Conservation (phyloP, 35 echinoderm and acorn worm species). For the Apostichopus japonicus region DNA sequence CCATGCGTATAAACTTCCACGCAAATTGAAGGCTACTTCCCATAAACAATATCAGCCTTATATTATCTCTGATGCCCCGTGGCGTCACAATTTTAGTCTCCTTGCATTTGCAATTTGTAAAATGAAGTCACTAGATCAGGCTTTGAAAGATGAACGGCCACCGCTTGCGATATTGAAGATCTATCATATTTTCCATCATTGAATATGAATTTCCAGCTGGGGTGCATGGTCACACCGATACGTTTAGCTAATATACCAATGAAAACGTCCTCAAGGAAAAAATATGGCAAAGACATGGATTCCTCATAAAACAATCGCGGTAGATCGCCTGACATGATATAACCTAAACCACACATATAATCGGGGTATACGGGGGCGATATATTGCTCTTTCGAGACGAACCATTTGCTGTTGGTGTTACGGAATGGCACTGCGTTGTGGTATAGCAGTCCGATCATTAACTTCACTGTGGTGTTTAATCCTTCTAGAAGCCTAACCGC, state of each 20-base stretch:
- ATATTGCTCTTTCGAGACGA: conserved; percentile 14
- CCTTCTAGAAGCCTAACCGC: not conserved
- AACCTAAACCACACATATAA: conserved; percentile 52
- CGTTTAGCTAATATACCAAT: not conserved
- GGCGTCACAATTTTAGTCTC: too few relatives aligned
- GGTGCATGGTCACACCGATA: too few relatives aligned
- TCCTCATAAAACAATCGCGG: not conserved
- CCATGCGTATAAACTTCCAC: too few relatives aligned
- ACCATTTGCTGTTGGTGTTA: conserved; percentile 56
- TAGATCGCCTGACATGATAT: conserved; percentile 49
- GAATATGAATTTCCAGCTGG: too few relatives aligned
- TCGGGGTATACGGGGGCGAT: not conserved
- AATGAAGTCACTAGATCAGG: too few relatives aligned
- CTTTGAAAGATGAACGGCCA: too few relatives aligned
- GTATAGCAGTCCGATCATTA: not conserved
- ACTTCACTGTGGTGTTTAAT: not conserved
- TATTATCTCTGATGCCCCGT: too few relatives aligned
- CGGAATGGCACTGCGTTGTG: conserved; percentile 32
- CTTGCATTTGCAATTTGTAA: too few relatives aligned
- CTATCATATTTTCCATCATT: too few relatives aligned
- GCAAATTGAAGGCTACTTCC: too few relatives aligned
- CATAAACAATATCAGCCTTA: too few relatives aligned
- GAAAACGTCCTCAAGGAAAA: conserved; percentile 21
- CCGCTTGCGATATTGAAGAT: too few relatives aligned
- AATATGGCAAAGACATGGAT: not conserved